Base-by-base conservation (phyloP, 2,888 invertebrate species). In the Amphipyra tragopoginis region DNA sequence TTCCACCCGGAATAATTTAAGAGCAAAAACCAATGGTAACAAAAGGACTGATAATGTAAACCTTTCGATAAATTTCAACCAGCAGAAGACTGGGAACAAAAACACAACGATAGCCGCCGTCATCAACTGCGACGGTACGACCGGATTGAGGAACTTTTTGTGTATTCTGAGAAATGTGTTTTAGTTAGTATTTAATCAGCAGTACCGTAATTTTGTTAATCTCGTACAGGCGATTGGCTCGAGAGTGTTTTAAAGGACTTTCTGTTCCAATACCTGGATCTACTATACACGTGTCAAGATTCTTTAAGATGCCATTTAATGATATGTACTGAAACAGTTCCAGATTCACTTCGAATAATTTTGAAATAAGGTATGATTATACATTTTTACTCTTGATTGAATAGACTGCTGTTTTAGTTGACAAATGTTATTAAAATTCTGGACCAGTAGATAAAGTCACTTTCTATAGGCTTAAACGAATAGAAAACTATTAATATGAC, bases 111-210 rank as follows among this genome's bases (percentile, higher is more conserved):
- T 79, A 9, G 87, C 88, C 1, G 71, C 84, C 2, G 75, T 82
- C 0, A 74, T 87, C 39, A 87, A 86, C 49, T 94, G 93, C 73
- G 89, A 91, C 39, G 84, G 86, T 21, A 83, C 85, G 11, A 82
- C 82, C 0, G 88, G 89, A 9, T 81, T 93, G 26, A 87, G 81
- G 65, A 93, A 93, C 84, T 91, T 94, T 81, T 85, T 93, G 75
- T 94, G 94, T 79, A 79, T 93, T 58, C 77, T 94, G 59, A 87
- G 78, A 73, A 91, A 85, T 85, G 86, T 91, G 50, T 89, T 93
- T 72, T 36, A 85, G 81, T 43, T 15, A 10, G 11, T 29, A 56
- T 69, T 57, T 42, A 43, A 29, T 39, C 51, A 15, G 6, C 10
- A 34, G 9, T 69, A n/a, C 4, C n/a, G 9, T 53, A 44, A 63